A percentile compares a stretch with the other conserved stretches of the same genome.
Conservation (phyloP, 2,113 vertebrate genomes). For the Rhinolophus ferrumequinum region DNA sequence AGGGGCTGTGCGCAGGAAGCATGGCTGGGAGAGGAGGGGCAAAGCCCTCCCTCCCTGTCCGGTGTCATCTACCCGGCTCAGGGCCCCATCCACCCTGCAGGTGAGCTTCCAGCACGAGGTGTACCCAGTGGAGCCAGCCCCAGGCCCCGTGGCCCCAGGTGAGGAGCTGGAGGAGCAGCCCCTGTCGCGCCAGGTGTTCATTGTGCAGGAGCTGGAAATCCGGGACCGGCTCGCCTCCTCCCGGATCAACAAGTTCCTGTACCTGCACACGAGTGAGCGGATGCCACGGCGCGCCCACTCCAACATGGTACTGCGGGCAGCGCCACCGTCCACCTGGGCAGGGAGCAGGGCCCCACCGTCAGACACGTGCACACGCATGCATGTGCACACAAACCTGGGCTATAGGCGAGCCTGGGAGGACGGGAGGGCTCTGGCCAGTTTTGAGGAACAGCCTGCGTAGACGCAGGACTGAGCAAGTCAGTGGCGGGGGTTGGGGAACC, state of each 20-base stretch:
- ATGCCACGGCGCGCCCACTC: conserved; percentile 94
- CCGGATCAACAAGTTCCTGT: conserved; percentile 96
- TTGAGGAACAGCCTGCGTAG: rapidly evolving
- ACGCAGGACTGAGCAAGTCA: rapidly evolving
- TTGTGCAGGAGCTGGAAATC: conserved; percentile 95
- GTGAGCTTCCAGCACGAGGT: conserved; percentile 96
- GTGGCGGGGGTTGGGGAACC: neutral
- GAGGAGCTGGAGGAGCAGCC: conserved; percentile 88
- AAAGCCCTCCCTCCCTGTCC: neutral
- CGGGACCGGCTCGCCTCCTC: conserved; percentile 93
- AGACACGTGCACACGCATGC: rapidly evolving
- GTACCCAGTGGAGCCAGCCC: conserved; percentile 79
- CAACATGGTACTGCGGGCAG: conserved; percentile 89
- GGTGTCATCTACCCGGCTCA: rapidly evolving
- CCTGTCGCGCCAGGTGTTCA: conserved; percentile 93
- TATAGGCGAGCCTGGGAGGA: rapidly evolving
- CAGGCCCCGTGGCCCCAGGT: neutral
- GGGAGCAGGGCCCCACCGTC: rapidly evolving
- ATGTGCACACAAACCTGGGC: neutral
- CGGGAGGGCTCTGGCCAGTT: rapidly evolving
- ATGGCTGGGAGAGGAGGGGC: neutral
- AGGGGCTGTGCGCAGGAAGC: neutral
- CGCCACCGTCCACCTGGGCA: rapidly evolving
- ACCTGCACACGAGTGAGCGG: conserved; percentile 94
- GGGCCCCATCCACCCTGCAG: conserved; percentile 70